These are phyloP conservation scores for Astyanax mexicanus DNA, from an alignment of 2,797 vertebrate species.

Conservation along the genomic window DNA sequence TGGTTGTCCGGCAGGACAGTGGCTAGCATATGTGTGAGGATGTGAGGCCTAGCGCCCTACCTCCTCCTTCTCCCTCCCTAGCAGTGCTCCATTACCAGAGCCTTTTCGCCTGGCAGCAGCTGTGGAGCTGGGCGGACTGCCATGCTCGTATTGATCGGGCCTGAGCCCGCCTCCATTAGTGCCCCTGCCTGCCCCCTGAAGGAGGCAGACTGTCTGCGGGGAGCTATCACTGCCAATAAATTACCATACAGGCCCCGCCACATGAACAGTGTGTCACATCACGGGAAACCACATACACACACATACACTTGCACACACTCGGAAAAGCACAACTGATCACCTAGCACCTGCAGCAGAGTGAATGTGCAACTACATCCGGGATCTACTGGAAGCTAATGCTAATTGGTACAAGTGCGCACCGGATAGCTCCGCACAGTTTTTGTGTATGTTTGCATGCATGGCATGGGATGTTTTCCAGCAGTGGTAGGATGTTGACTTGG, in stretches of 20 bases:
- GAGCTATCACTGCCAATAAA: constrained; percentile 63
- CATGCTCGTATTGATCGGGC: constrained; percentile 75
- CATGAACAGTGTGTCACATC: constrained; percentile 52
- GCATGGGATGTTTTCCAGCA: constrained; percentile 28
- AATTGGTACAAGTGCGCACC: neutral
- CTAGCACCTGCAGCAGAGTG: constrained; percentile 20
- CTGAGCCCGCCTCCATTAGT: constrained; percentile 79
- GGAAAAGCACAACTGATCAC: neutral
- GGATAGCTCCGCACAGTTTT: neutral
- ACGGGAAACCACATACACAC: constrained; percentile 48
- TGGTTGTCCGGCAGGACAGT: constrained; percentile 35
- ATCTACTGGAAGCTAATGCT: neutral
- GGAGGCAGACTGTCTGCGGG: constrained; percentile 77
- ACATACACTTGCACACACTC: constrained; percentile 20
- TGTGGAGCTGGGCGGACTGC: constrained; percentile 67
- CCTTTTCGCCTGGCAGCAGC: constrained; percentile 67
- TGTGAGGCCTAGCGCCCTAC: constrained; percentile 48
- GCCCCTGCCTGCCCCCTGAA: constrained; percentile 70
- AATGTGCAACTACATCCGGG: neutral
- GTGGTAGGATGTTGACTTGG: constrained; percentile 20
- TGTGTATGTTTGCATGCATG: constrained; percentile 12
- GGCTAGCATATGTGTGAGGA: constrained; percentile 34
- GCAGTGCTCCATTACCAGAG: constrained; percentile 59
- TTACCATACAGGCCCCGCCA: constrained; percentile 58
- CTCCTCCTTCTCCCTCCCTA: constrained; percentile 44